These are phyloP conservation scores for Plagodis dolabraria DNA, from an alignment of 2,888 invertebrate genomes.

Conservation along the genomic window DNA sequence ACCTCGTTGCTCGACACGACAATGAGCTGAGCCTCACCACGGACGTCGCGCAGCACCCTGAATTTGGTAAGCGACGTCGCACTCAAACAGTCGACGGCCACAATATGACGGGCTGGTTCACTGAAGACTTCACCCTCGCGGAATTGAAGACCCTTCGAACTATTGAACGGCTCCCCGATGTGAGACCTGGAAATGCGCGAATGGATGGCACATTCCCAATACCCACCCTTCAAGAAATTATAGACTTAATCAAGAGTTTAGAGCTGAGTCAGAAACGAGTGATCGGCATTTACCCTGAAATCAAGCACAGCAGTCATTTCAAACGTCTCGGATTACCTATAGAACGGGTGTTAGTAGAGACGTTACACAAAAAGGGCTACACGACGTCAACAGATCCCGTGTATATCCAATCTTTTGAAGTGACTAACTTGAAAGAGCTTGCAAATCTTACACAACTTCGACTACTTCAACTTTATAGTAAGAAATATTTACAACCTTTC, in stretches of 20 bases:
- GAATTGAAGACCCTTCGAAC: conserved; percentile 72
- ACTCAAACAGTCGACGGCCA: conserved; percentile 67
- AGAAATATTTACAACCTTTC: conserved; percentile 51
- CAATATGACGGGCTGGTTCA: conserved; percentile 68
- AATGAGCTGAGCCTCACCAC: conserved; percentile 73
- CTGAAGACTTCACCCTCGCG: conserved; percentile 74
- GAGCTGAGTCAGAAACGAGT: conserved; percentile 59
- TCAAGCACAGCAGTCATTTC: conserved; percentile 73
- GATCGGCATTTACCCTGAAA: conserved; percentile 75
- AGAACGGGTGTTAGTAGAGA: conserved; percentile 67
- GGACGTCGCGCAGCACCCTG: conserved; percentile 61
- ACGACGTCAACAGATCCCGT: conserved; percentile 57
- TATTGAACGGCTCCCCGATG: conserved; percentile 67
- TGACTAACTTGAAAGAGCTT: conserved; percentile 69
- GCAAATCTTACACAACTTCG: conserved; percentile 65
- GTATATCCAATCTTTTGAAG: conserved; percentile 77
- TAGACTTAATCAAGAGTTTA: conserved; percentile 69
- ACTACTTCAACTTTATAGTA: conserved; percentile 59
- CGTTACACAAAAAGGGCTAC: conserved; percentile 68
- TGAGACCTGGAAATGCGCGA: conserved; percentile 70
- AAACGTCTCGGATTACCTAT: conserved; percentile 63
- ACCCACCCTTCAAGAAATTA: conserved; percentile 74
- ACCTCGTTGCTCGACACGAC: conserved; percentile 73
- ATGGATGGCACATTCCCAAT: conserved; percentile 65
- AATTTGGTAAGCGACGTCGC: conserved; percentile 64